These are phyloP conservation scores for Cryptops parisi DNA, from an alignment of 2,888 invertebrate genomes.

Conservation along the genomic window DNA sequence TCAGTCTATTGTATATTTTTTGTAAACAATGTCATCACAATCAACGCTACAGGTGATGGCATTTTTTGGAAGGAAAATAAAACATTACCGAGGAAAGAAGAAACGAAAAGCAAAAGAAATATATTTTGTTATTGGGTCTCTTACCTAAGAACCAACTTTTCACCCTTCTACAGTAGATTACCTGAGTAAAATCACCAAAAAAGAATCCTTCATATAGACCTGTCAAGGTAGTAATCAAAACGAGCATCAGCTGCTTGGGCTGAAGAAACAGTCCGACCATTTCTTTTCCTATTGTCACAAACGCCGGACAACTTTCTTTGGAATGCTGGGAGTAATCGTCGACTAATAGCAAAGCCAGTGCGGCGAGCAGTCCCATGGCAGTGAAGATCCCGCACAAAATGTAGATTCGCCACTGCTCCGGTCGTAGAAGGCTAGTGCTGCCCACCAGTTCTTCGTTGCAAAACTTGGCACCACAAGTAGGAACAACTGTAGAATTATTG, in stretches of 20 bases:
- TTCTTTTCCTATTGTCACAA: neutral
- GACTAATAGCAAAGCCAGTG: neutral
- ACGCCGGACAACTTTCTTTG: neutral
- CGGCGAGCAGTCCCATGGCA: constrained; percentile 3
- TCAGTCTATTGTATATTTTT: neutral
- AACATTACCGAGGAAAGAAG: neutral
- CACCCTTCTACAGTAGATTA: neutral
- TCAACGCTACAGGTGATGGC: no score
- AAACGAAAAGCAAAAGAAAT: neutral
- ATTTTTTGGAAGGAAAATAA: neutral
- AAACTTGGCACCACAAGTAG: neutral
- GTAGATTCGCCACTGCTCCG: constrained; percentile 4
- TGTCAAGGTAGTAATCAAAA: neutral
- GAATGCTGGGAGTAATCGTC: constrained; percentile 4
- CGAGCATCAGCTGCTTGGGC: constrained; percentile 7
- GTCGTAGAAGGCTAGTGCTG: neutral
- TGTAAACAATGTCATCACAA: no score
- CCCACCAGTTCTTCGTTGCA: neutral
- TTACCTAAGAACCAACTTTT: neutral
- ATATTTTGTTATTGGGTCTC: neutral
- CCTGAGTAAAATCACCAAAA: constrained; percentile 10
- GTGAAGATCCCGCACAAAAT: constrained; percentile 5
- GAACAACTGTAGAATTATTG: neutral
- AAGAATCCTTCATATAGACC: constrained; percentile 8
- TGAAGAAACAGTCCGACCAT: neutral